Evolutionary conservation across 2,888 invertebrate species (phyloP).

Genomic region (Drosophila villosipedis): DNA sequence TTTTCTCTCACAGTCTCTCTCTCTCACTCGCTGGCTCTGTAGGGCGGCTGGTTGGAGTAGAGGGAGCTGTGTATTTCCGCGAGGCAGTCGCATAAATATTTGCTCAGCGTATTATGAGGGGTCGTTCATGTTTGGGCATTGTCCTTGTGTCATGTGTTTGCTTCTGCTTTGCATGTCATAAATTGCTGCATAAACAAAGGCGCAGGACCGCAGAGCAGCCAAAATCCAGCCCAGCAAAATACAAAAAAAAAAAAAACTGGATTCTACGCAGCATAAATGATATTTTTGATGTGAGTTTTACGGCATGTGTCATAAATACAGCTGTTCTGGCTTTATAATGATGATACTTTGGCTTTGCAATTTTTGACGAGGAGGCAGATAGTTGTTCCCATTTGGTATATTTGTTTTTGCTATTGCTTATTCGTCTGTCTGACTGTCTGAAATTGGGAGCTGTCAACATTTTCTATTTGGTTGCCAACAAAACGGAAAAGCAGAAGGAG

Average conservation of each 20-base stretch:
- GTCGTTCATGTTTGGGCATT: constrained; percentile 52
- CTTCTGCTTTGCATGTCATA: constrained; percentile 73
- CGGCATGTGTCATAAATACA: constrained; percentile 67
- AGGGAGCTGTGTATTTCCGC: constrained; percentile 16
- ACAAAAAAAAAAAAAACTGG: neutral
- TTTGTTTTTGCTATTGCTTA: constrained; percentile 31
- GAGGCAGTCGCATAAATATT: constrained; percentile 67
- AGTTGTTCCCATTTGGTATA: constrained; percentile 29
- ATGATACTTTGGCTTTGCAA: constrained; percentile 52
- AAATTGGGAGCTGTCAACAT: constrained; percentile 25
- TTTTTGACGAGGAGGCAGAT: constrained; percentile 48
- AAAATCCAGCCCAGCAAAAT: constrained; percentile 3
- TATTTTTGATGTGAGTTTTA: constrained; percentile 43
- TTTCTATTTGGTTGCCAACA: constrained; percentile 54
- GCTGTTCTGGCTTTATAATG: constrained; percentile 49
- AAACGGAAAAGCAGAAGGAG: constrained; percentile 16
- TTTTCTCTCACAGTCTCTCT: neutral
- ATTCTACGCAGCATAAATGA: constrained; percentile 43
- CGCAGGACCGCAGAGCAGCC: constrained; percentile 37
- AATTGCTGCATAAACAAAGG: constrained; percentile 77
- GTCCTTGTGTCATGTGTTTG: constrained; percentile 68
- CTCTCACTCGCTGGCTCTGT: neutral
- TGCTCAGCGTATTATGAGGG: constrained; percentile 62
- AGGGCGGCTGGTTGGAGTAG: neutral
- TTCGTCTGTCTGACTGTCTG: constrained; percentile 64